phyloP scores from a whole-genome alignment of 2,888 invertebrate genomes.

The Diabrotica balteata region DNA sequence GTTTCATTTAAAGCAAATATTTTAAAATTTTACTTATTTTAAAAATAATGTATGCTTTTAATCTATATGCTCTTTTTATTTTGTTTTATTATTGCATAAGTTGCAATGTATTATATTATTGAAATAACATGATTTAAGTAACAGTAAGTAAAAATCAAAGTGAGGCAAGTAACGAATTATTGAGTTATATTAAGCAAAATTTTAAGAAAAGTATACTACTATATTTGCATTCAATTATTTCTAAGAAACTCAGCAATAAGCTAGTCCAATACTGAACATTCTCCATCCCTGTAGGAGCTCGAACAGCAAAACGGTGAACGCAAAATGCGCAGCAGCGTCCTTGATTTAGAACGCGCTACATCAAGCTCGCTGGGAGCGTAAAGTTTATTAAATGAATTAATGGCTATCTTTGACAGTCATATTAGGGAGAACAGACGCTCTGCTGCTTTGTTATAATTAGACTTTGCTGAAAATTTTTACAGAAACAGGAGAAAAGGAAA shows the following conservation, averaged over 20 bases:
- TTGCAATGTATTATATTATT: too few species aligned
- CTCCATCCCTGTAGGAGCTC: too few species aligned
- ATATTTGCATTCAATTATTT: neutral
- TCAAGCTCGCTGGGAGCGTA: neutral
- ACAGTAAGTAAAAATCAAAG: too few species aligned
- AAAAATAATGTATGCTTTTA: too few species aligned
- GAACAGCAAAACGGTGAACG: neutral
- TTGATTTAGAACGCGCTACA: slow-evolving; percentile 2
- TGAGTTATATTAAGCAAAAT: too few species aligned
- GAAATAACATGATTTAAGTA: too few species aligned
- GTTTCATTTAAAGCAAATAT: too few species aligned
- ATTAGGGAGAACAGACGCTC: neutral
- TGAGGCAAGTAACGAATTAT: too few species aligned
- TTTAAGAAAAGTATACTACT: neutral
- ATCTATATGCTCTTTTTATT: too few species aligned
- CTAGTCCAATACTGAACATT: too few species aligned
- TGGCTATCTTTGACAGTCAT: slow-evolving; percentile 10
- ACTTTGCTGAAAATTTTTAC: neutral
- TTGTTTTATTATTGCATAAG: too few species aligned
- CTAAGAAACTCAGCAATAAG: neutral
- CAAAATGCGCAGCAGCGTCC: neutral
- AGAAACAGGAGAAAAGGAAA: neutral
- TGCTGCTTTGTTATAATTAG: slow-evolving; percentile 6
- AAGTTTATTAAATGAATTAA: slow-evolving; percentile 11
- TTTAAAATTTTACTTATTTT: too few species aligned